Percentiles rank a stretch among this genome's conserved stretches.
Conservation (phyloP, 1,140 invertebrate genomes). For the Campoletis sonorensis region DNA sequence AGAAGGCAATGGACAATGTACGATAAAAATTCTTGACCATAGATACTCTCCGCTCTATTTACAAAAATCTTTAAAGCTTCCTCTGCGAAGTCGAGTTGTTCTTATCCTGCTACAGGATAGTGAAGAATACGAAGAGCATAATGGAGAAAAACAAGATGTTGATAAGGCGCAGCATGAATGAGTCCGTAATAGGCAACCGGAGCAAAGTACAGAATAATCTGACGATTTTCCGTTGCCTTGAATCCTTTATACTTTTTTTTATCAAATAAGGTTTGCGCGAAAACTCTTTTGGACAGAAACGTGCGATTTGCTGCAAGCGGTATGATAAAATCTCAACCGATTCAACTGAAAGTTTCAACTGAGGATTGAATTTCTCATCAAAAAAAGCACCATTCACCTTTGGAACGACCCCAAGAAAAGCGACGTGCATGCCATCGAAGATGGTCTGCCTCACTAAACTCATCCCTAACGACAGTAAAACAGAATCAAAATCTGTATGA, state of each 20-base stretch:
- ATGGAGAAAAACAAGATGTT: too few species aligned
- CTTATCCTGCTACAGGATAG: neutral
- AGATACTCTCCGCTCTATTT: slow-evolving; percentile 25
- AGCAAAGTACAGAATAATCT: slow-evolving; percentile 49
- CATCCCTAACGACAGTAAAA: neutral
- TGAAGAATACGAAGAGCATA: too few species aligned
- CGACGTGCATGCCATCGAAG: slow-evolving; percentile 3
- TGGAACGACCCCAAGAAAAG: too few species aligned
- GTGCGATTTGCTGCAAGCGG: too few species aligned
- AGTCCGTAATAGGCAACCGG: slow-evolving; percentile 39
- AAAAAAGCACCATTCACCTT: too few species aligned
- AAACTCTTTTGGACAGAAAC: neutral
- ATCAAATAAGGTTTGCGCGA: neutral
- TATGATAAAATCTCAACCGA: too few species aligned
- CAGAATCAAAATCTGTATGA: neutral
- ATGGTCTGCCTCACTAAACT: neutral
- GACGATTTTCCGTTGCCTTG: slow-evolving; percentile 55
- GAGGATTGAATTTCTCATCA: too few species aligned
- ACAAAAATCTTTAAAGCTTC: slow-evolving; percentile 43
- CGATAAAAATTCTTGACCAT: slow-evolving; percentile 46
- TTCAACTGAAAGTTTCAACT: too few species aligned
- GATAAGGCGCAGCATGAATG: slow-evolving; percentile 48
- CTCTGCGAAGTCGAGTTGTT: slow-evolving; percentile 27
- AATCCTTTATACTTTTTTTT: neutral
- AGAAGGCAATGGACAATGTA: slow-evolving; percentile 52